Percentiles rank a stretch among this genome's conserved stretches.
phyloP scores from a whole-genome alignment of 2,113 vertebrate species.

The Syngnathus floridae region DNA sequence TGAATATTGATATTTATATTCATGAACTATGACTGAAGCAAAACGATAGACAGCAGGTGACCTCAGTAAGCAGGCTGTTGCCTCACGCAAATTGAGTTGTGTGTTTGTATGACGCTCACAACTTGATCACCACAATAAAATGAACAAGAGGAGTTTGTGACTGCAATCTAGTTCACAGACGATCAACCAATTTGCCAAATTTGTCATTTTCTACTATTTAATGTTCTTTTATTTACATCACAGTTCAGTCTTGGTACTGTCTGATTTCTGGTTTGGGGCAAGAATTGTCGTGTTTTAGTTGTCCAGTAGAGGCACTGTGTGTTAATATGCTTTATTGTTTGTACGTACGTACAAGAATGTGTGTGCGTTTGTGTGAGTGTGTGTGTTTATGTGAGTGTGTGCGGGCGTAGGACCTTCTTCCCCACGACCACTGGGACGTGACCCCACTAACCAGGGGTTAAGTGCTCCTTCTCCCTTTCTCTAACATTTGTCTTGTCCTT shows the following conservation, averaged over 20 bases:
- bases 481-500: slow-evolving; percentile 48
- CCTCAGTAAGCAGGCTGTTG: too few relatives aligned
- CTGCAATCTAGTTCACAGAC: too few relatives aligned
- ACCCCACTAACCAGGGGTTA: slow-evolving; percentile 64
- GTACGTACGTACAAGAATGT: slow-evolving; percentile 19
- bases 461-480: slow-evolving; percentile 59
- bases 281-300: not conserved
- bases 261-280: not conserved
- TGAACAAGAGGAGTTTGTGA: too few relatives aligned
- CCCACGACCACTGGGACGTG: slow-evolving; percentile 49
- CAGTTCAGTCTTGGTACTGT: too few relatives aligned
- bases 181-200: too few relatives aligned
- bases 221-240: too few relatives aligned
- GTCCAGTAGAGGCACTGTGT: slow-evolving; percentile 15
- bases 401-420: slow-evolving; percentile 37
- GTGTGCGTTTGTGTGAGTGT: slow-evolving; percentile 14
- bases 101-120: too few relatives aligned
- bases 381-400: slow-evolving; percentile 20
- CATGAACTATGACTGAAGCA: too few relatives aligned
- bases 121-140: too few relatives aligned
- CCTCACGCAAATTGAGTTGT: too few relatives aligned
- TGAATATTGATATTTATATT: too few relatives aligned
- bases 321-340: slow-evolving; percentile 29
- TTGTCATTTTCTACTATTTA: too few relatives aligned
- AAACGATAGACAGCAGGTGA: not conserved